These are phyloP conservation scores for Paratilapia polleni DNA, from an alignment of 2,113 vertebrate species.

Conservation along the genomic window DNA sequence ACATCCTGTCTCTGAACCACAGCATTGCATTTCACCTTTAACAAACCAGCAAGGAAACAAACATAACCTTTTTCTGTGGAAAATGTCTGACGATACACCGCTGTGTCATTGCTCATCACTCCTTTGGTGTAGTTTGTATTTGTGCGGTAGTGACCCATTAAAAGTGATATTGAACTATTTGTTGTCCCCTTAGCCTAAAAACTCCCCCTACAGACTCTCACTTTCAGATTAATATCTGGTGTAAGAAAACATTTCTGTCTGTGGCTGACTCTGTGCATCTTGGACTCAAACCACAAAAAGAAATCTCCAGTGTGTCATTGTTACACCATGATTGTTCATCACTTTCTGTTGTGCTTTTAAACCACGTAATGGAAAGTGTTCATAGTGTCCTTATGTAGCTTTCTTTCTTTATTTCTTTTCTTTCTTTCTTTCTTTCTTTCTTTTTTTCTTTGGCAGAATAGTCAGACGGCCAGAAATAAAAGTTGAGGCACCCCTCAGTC, in stretches of 20 bases:
- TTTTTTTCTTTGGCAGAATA: not conserved
- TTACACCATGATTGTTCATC: not conserved
- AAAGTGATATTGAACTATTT: slow-evolving; percentile 5
- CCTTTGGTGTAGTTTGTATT: not conserved
- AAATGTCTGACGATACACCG: slow-evolving; percentile 36
- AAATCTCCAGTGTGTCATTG: slow-evolving; percentile 10
- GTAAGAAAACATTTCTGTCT: slow-evolving; percentile 9
- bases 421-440: not conserved
- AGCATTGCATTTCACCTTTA: slow-evolving; percentile 37
- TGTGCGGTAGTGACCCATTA: not conserved
- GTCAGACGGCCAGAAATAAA: slow-evolving; percentile 24
- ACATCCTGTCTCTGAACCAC: slow-evolving; percentile 64
- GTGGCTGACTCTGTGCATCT: not conserved
- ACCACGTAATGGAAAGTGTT: slow-evolving; percentile 27
- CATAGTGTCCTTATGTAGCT: not conserved
- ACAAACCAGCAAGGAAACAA: slow-evolving; percentile 34
- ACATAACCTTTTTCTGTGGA: slow-evolving; percentile 46
- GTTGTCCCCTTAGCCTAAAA: not conserved
- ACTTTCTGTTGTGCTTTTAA: slow-evolving; percentile 24
- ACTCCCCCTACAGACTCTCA: slow-evolving; percentile 45
- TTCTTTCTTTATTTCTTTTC: not conserved
- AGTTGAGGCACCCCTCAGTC: slow-evolving; percentile 15
- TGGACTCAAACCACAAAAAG: not conserved
- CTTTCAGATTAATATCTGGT: slow-evolving; percentile 39
- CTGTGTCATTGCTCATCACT: slow-evolving; percentile 23